Conservation (phyloP, 2,888 invertebrate species). For the Anagyrus pseudococci region DNA sequence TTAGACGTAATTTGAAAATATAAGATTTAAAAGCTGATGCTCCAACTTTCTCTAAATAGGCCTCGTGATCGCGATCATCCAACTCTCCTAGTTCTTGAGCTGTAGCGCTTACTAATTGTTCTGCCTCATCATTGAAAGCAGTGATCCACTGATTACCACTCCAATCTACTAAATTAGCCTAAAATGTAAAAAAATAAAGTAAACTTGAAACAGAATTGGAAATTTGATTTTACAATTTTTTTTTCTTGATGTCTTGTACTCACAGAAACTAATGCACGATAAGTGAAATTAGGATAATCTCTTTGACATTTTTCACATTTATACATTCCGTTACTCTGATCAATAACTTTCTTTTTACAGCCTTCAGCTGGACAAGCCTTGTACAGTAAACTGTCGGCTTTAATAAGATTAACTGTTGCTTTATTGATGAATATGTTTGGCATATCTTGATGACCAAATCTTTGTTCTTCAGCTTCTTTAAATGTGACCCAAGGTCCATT, state of each 20-base stretch:
- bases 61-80: conserved; percentile 71
- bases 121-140: conserved; percentile 85
- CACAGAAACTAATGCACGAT: conserved; percentile 81
- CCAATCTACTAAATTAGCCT: conserved; percentile 88
- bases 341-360: conserved; percentile 95
- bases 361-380: conserved; percentile 87
- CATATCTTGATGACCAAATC: conserved; percentile 77
- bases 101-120: conserved; percentile 74
- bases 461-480: conserved; percentile 74
- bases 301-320: conserved; percentile 94
- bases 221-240: not conserved
- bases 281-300: conserved; percentile 85
- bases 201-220: not conserved
- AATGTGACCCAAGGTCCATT: conserved; percentile 77
- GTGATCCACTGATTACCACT: conserved; percentile 90
- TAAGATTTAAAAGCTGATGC: conserved; percentile 80
- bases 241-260: conserved; percentile 57
- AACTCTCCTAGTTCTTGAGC: conserved; percentile 82
- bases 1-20: conserved; percentile 84
- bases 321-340: conserved; percentile 85
- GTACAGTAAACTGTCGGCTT: conserved; percentile 85
- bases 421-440: conserved; percentile 83
- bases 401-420: conserved; percentile 79
- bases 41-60: conserved; percentile 73
- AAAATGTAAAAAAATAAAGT: conserved; percentile 2